Percentiles rank a stretch among this genome's conserved stretches.
phyloP scores from a whole-genome alignment of 2,113 vertebrate species.

The Oncorhynchus tshawytscha region DNA sequence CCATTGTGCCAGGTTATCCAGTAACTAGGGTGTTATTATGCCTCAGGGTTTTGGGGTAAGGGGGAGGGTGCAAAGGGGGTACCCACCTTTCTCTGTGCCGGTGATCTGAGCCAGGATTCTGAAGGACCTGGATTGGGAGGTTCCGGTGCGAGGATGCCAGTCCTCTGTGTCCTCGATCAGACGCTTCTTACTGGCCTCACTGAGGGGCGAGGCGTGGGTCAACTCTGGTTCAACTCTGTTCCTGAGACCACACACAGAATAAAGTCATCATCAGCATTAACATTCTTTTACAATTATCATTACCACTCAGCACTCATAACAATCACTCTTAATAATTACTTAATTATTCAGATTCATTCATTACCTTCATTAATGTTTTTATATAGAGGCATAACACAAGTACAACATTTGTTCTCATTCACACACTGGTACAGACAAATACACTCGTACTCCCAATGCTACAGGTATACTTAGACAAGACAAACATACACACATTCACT shows the following conservation, averaged over 20 bases:
- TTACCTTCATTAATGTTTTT: too few species aligned
- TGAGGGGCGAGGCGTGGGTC: slow-evolving; percentile 75
- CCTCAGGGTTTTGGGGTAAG: neutral
- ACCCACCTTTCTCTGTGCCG: slow-evolving; percentile 88
- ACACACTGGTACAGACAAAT: neutral
- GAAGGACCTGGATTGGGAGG: slow-evolving; percentile 94
- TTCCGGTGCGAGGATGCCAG: slow-evolving; percentile 88
- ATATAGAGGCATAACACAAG: too few species aligned
- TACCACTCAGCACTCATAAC: neutral
- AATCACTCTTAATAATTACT: neutral
- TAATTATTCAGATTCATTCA: neutral
- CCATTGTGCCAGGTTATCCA: neutral
- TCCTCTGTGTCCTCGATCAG: slow-evolving; percentile 96
- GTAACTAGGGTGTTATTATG: neutral
- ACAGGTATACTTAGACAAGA: too few species aligned
- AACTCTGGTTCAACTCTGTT: slow-evolving; percentile 80
- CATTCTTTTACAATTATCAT: too few species aligned
- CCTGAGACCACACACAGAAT: slow-evolving; percentile 51
- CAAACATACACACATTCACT: neutral
- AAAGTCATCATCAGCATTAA: too few species aligned
- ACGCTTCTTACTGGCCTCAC: slow-evolving; percentile 92
- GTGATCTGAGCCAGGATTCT: slow-evolving; percentile 96
- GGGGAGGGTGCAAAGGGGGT: too few species aligned
- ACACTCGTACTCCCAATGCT: neutral
- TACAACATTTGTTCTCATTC: too few species aligned